Base-by-base conservation (phyloP, 1,140 invertebrate species). In the Amyelois transitella region DNA sequence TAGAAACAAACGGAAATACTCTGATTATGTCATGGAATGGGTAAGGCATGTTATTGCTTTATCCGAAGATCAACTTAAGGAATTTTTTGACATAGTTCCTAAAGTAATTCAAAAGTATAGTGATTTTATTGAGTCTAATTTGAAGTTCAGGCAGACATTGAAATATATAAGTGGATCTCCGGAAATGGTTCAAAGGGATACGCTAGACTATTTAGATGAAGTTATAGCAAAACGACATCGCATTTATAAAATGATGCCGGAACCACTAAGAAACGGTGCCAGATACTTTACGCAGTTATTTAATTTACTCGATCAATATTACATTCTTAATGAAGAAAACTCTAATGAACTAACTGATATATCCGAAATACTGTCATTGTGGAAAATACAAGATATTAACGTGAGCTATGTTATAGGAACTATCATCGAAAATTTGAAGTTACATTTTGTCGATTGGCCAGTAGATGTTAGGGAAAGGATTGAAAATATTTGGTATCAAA, bases 1-100 rank as follows among this genome's bases (percentile, higher is more conserved):
- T 47, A 64, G 66, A 28, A 64, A 68, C 20, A 70, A 66, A 54
- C 58, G 48, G 28, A 58, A 56, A 17, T 74, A 66, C 47, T 64
- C 32, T 2, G 32, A 38, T 14, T 38, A 14, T 6, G 32, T 8
- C 12, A 4, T n/a, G 6, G 32, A 38, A 38, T 38, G 32, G 32
- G 17, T 38, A 14, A n/a, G 12, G 17, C 1, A 38, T 38, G 32
- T 38, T 38, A 14, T 38, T 38, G 12, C 32, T 38, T 14, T 38
- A 38, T 1, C 7, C 17, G 17, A 38, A 38, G 1, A 38, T 0
- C 12, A 38, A 6, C n/a, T 38, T n/a, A 14, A 12, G 12, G 32
- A n/a, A 14, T 38, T 38, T 38, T 38, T 38, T 8, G n/a, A 14
- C 5, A 14, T 38, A 3, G 32, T 14, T 14, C 32, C 32, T 38